These are phyloP conservation scores for Nomada hirtipes DNA, from an alignment of 2,888 invertebrate genomes.

Conservation along the genomic window DNA sequence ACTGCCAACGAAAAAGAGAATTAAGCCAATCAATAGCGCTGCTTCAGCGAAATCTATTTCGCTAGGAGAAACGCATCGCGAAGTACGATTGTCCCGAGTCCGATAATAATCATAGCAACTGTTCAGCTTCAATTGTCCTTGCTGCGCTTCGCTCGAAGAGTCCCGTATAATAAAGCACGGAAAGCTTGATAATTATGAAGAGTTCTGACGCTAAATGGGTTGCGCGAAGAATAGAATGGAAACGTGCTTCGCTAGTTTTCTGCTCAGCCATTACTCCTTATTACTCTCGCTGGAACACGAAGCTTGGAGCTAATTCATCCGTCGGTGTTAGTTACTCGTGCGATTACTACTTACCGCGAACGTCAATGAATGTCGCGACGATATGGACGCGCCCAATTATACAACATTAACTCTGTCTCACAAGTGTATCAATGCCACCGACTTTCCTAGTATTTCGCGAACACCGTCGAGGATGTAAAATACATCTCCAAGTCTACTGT, in stretches of 20 bases:
- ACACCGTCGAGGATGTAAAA: no score
- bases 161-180: background rate
- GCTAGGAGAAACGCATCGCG: background rate
- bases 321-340: slow-evolving; percentile 1
- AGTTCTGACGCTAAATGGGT: background rate
- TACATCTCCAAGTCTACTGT: no score
- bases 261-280: background rate
- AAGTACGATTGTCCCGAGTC: background rate
- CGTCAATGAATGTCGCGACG: slow-evolving; percentile 16
- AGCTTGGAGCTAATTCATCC: slow-evolving; percentile 7
- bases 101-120: background rate
- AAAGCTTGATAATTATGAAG: background rate
- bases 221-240: background rate
- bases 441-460: no score
- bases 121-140: background rate
- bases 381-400: background rate
- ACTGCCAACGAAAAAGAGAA: slow-evolving; percentile 4
- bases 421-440: no score
- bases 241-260: slow-evolving; percentile 11
- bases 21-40: slow-evolving; percentile 24
- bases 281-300: slow-evolving; percentile 2
- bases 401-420: background rate
- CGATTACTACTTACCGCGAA: slow-evolving; percentile 5
- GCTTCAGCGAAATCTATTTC: slow-evolving; percentile 16
- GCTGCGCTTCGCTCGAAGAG: background rate